Conservation (phyloP, 2,888 invertebrate species). For the Hipparchia sbordonii region DNA sequence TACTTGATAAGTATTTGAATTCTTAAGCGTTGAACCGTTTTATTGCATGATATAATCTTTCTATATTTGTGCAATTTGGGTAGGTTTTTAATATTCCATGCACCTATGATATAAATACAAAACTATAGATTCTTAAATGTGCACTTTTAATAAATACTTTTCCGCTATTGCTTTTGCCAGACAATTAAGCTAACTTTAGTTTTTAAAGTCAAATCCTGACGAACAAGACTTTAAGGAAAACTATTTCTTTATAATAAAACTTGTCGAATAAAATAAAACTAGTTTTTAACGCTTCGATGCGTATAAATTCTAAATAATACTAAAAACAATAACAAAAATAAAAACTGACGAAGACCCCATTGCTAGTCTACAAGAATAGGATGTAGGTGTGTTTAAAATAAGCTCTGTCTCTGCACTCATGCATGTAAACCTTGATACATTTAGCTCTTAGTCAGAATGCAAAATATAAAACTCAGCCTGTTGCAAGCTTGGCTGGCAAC, state of each 20-base stretch:
- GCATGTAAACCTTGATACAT: slow-evolving; percentile 17
- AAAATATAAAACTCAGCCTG: slow-evolving; percentile 19
- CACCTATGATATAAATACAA: neutral
- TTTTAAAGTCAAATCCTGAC: too few species aligned
- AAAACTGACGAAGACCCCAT: neutral
- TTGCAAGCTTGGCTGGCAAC: slow-evolving; percentile 41
- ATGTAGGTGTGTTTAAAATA: neutral
- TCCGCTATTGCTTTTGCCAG: too few species aligned
- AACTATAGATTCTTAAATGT: neutral
- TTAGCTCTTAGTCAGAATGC: slow-evolving; percentile 20
- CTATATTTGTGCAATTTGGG: neutral
- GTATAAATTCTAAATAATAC: too few species aligned
- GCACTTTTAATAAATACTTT: too few species aligned
- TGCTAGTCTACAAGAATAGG: neutral
- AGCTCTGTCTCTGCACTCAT: neutral
- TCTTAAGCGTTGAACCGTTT: slow-evolving; percentile 8
- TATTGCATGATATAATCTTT: slow-evolving; percentile 13
- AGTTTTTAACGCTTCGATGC: too few species aligned
- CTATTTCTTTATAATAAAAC: too few species aligned
- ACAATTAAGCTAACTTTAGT: too few species aligned
- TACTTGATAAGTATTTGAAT: slow-evolving; percentile 2
- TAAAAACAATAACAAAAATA: too few species aligned
- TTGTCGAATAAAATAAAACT: too few species aligned
- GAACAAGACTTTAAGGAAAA: too few species aligned
- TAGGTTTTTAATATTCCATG: neutral